Conservation (phyloP, 2,797 vertebrate genomes). For the Molossus molossus region DNA sequence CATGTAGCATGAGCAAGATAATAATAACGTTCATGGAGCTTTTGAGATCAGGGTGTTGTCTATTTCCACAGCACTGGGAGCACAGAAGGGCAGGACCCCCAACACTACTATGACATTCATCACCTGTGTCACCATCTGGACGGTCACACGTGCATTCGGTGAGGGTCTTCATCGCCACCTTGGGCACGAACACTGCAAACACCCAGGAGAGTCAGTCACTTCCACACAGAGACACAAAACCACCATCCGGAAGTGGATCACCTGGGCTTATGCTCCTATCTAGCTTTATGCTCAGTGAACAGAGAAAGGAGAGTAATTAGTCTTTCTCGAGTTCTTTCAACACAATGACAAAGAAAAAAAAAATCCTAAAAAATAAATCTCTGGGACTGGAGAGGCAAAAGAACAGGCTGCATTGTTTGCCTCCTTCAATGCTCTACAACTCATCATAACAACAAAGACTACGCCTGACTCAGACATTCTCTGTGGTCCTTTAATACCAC, state of each 20-base stretch:
- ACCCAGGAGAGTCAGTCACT: background rate
- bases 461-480: slow-evolving; percentile 29
- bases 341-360: background rate
- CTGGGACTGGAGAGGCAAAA: slow-evolving; percentile 24
- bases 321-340: slow-evolving; percentile 66
- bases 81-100: background rate
- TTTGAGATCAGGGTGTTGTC: too few species aligned
- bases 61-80: background rate
- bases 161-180: background rate
- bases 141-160: background rate
- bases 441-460: slow-evolving; percentile 30
- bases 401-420: slow-evolving; percentile 39
- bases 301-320: slow-evolving; percentile 60
- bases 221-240: background rate
- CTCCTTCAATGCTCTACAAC: background rate
- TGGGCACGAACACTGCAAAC: background rate
- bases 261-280: background rate
- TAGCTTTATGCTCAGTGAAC: background rate
- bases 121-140: fast-evolving
- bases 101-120: background rate
- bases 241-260: fast-evolving
- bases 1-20: background rate
- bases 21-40: too few species aligned
- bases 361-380: slow-evolving; percentile 65
- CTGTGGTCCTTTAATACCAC: background rate